Evolutionary conservation across 64 coral and sea anemone species (phyloP).

Genomic region (Montipora efflorescens): DNA sequence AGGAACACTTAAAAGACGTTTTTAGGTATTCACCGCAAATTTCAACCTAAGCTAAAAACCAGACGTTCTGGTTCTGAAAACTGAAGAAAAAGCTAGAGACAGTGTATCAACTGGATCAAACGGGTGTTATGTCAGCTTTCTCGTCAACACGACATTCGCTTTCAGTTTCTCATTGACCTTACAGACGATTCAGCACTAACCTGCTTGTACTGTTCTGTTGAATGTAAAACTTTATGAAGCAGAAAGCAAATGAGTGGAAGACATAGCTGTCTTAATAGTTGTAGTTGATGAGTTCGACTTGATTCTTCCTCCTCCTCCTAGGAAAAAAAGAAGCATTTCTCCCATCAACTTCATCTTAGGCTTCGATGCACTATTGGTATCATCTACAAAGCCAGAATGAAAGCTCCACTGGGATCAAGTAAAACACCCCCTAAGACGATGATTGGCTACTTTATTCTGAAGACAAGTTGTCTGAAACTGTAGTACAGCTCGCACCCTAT

Average conservation of each 20-base stretch:
- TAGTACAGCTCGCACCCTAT: not conserved
- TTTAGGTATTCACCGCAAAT: no score
- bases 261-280: conserved; percentile 72
- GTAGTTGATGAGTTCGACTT: conserved; percentile 60
- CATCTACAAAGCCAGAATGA: no score
- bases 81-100: no score
- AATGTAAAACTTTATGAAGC: conserved; percentile 67
- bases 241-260: conserved; percentile 69
- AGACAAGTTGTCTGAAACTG: not conserved
- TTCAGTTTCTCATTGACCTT: not conserved
- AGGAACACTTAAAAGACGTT: no score
- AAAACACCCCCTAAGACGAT: not conserved
- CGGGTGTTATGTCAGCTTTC: no score
- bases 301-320: conserved; percentile 56
- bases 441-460: not conserved
- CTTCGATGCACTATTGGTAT: not conserved
- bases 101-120: no score
- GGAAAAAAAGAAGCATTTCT: not conserved
- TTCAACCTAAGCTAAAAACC: no score
- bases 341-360: not conserved
- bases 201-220: conserved; percentile 74
- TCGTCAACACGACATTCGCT: not conserved
- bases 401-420: no score
- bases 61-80: no score
- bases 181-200: not conserved